phyloP scores from a whole-genome alignment of 92 coral and sea anemone genomes.

The Scolanthus callimorphus region DNA sequence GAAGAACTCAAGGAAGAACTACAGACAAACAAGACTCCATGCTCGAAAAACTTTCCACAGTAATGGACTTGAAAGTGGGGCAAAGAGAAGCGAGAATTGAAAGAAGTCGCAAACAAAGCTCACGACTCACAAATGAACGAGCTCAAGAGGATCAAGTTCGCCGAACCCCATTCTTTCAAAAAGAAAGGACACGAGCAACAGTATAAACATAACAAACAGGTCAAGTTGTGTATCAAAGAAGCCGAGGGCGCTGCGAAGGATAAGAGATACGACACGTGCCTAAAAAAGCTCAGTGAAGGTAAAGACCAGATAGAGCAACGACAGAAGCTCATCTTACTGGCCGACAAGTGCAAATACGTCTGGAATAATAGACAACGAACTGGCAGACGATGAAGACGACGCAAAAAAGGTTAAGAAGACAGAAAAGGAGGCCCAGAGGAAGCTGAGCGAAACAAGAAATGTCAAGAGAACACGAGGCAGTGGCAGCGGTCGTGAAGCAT shows the following conservation, averaged over 20 bases:
- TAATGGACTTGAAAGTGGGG: constrained; percentile 1
- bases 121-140: constrained; percentile 33
- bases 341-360: constrained; percentile 16
- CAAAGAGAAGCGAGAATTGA: constrained; percentile 24
- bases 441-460: constrained; percentile 21
- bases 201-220: constrained; percentile 39
- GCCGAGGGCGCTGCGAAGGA: constrained; percentile 31
- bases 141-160: constrained; percentile 40
- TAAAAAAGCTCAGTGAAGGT: constrained; percentile 39
- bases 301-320: constrained; percentile 21
- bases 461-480: too few species aligned
- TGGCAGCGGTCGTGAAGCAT: constrained; percentile 8
- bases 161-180: constrained; percentile 33
- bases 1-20: background rate
- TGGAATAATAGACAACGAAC: constrained; percentile 36
- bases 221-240: constrained; percentile 24
- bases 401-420: constrained; percentile 45
- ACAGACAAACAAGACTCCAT: background rate
- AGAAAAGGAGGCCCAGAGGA: constrained; percentile 53
- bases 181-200: constrained; percentile 41
- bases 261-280: constrained; percentile 29
- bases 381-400: constrained; percentile 17
- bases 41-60: background rate
- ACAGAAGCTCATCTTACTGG: constrained; percentile 33
- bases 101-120: constrained; percentile 12